Evolutionary conservation across 2,113 vertebrate species (phyloP).

Genomic region (Oncorhynchus clarkii): DNA sequence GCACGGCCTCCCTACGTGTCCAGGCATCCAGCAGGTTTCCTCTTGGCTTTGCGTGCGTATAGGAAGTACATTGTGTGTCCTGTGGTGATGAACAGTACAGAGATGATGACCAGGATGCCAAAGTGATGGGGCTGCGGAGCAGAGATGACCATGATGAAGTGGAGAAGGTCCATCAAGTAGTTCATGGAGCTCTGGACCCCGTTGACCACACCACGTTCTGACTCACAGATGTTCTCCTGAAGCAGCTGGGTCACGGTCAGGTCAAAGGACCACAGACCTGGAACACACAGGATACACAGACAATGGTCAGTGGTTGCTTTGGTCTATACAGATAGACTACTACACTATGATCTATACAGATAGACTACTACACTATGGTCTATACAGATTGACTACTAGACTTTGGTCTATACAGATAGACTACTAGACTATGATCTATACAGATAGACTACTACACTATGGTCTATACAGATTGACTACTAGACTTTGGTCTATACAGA

Average conservation of each 20-base stretch:
- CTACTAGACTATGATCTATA: too few species aligned
- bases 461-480: too few species aligned
- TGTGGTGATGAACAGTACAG: constrained; percentile 76
- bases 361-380: too few species aligned
- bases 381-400: too few species aligned
- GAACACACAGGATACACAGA: constrained; percentile 24
- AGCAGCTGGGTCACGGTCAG: constrained; percentile 75
- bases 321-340: too few species aligned
- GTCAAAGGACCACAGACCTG: constrained; percentile 78
- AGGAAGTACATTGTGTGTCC: constrained; percentile 77
- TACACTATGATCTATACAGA: too few species aligned
- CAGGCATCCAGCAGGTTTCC: constrained; percentile 52
- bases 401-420: too few species aligned
- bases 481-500: too few species aligned
- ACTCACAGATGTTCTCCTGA: constrained; percentile 78
- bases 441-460: too few species aligned
- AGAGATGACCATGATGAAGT: constrained; percentile 74
- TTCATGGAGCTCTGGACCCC: constrained; percentile 81
- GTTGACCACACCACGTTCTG: constrained; percentile 72
- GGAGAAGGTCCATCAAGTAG: constrained; percentile 78
- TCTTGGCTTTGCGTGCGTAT: constrained; percentile 73
- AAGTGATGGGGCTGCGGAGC: constrained; percentile 71
- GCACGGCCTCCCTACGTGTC: constrained; percentile 53
- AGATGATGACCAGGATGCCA: constrained; percentile 72
- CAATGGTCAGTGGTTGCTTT: not conserved